These are phyloP conservation scores for Colletes gigas DNA, from an alignment of 1,140 invertebrate genomes.

Conservation along the genomic window DNA sequence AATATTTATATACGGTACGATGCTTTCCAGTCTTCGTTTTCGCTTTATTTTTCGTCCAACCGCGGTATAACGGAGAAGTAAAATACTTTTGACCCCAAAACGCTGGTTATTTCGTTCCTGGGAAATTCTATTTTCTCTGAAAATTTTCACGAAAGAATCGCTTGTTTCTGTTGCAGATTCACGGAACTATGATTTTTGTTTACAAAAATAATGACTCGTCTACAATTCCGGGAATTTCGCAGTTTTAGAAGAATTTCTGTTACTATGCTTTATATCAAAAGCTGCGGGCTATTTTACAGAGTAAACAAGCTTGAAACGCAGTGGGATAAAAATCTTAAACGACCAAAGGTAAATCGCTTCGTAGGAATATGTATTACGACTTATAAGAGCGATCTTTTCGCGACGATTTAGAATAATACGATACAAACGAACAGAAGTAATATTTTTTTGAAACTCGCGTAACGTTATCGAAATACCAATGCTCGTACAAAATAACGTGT, in stretches of 20 bases:
- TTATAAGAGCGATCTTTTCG: neutral
- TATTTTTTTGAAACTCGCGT: neutral
- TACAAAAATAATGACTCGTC: neutral
- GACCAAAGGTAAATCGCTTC: neutral
- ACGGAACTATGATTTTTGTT: slow-evolving; percentile 1
- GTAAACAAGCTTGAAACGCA: slow-evolving; percentile 24
- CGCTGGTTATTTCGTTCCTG: neutral
- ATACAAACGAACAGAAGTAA: neutral
- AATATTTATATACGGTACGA: slow-evolving; percentile 6
- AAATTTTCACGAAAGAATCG: neutral
- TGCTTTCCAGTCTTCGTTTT: neutral
- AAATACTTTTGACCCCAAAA: slow-evolving; percentile 2
- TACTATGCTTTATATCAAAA: neutral
- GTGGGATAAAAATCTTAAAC: slow-evolving; percentile 18
- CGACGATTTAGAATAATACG: neutral
- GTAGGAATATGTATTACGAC: neutral
- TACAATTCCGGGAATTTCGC: slow-evolving; percentile 6
- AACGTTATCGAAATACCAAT: neutral
- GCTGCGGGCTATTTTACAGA: slow-evolving; percentile 4
- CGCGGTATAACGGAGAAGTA: neutral
- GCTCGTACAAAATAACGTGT: neutral
- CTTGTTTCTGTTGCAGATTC: slow-evolving; percentile 23
- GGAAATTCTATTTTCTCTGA: neutral
- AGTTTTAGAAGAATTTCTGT: slow-evolving; percentile 12
- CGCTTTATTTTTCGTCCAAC: neutral